These are phyloP conservation scores for Haemorhous mexicanus DNA, from an alignment of 2,113 vertebrate genomes.

Conservation along the genomic window DNA sequence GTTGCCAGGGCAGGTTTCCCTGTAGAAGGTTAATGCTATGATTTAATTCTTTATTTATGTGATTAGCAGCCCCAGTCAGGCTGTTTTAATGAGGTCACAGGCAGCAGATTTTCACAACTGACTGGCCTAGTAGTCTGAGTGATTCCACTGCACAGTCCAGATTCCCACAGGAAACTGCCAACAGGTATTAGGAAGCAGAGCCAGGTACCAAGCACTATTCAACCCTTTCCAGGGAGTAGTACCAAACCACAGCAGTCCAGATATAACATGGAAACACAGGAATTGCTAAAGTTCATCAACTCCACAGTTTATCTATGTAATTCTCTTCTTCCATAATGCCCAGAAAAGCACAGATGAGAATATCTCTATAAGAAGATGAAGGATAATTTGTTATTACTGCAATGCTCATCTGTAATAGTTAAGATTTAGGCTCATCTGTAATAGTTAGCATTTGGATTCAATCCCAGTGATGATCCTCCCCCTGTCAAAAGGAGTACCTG, in stretches of 20 bases:
- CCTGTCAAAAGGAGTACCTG: neutral
- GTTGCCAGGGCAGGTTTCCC: constrained; percentile 53
- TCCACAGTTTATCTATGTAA: neutral
- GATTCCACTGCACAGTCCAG: neutral
- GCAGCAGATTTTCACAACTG: neutral
- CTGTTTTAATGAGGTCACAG: constrained; percentile 38
- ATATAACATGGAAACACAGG: neutral
- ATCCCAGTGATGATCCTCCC: neutral
- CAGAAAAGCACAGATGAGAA: neutral
- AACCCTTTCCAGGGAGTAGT: neutral
- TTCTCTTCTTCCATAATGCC: neutral
- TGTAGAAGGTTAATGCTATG: constrained; percentile 61
- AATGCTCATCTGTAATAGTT: neutral
- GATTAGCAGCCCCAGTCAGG: constrained; percentile 43
- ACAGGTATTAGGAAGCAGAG: neutral
- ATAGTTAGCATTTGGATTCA: neutral
- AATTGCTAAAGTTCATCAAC: neutral
- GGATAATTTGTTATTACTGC: neutral
- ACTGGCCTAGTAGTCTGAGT: neutral
- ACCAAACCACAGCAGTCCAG: neutral
- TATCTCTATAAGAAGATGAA: neutral
- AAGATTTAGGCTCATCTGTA: neutral
- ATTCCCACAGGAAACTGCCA: neutral
- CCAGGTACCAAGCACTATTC: neutral
- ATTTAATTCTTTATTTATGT: constrained; percentile 64